These are phyloP conservation scores for Scaptomyza tumidula DNA, from an alignment of 2,888 invertebrate genomes.

Conservation along the genomic window DNA sequence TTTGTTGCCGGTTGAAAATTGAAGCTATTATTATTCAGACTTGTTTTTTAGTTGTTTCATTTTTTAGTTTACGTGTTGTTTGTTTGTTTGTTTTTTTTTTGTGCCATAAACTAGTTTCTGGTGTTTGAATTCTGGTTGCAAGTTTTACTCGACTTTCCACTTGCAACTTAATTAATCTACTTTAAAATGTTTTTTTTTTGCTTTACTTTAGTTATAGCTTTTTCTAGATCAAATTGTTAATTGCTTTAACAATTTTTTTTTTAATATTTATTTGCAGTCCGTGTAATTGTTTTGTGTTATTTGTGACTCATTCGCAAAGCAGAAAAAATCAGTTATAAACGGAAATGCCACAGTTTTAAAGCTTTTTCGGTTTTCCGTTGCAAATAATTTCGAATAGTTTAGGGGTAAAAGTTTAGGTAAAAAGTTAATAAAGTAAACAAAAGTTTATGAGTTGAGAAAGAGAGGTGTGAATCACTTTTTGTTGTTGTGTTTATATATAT, in stretches of 20 bases:
- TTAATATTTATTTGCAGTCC: constrained; percentile 24
- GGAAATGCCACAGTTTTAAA: constrained; percentile 44
- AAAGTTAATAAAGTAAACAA: constrained; percentile 34
- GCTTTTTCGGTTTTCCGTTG: no score
- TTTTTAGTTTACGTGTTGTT: constrained; percentile 13
- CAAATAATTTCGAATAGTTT: constrained; percentile 48
- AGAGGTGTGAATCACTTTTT: constrained; percentile 43
- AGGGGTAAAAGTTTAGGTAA: constrained; percentile 14
- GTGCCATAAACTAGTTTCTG: constrained; percentile 69
- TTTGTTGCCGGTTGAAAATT: constrained; percentile 67
- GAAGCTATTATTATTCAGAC: constrained; percentile 71
- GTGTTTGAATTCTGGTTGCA: constrained; percentile 55
- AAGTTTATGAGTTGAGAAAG: not conserved
- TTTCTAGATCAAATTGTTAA: constrained; percentile 26
- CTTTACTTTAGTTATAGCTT: not conserved
- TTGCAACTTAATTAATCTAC: constrained; percentile 8
- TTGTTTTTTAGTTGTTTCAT: constrained; percentile 29
- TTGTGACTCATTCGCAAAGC: constrained; percentile 35
- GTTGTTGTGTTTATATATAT: not conserved
- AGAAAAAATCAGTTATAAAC: constrained; percentile 33
- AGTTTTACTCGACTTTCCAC: constrained; percentile 52
- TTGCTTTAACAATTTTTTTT: constrained; percentile 20
- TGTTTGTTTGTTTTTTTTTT: constrained; percentile 34
- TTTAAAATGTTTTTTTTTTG: constrained; percentile 5
- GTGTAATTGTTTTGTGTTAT: constrained; percentile 28